Percentiles rank a stretch among this genome's conserved stretches.
Evolutionary conservation across 35 echinoderm and acorn worm species (phyloP).

Genomic region (Amphiura filiformis): DNA sequence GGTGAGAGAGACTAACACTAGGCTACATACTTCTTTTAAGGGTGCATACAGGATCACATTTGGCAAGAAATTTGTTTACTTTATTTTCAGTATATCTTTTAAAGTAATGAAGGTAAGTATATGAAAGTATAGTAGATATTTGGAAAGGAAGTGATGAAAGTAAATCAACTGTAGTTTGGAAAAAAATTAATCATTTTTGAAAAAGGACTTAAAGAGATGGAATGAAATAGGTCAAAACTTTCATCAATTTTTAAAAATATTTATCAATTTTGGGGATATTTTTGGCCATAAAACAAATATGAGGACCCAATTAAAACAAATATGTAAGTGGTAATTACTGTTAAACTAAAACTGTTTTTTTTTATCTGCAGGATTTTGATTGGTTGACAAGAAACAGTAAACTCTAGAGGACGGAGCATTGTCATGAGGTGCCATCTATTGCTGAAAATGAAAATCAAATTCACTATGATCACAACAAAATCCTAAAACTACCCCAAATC

Average conservation of each 20-base stretch:
- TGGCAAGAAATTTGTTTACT: no score
- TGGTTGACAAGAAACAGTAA: constrained; percentile 70
- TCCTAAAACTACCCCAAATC: no score
- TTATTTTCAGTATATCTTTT: neutral
- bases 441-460: no score
- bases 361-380: constrained; percentile 72
- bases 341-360: neutral
- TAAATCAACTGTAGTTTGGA: neutral
- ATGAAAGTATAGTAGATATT: neutral
- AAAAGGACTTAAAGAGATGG: neutral
- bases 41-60: no score
- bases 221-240: neutral
- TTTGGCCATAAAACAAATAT: no score
- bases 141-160: no score
- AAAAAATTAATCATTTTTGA: neutral
- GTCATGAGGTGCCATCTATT: no score
- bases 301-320: neutral
- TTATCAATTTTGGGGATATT: neutral
- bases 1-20: constrained; percentile 14
- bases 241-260: neutral
- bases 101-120: neutral
- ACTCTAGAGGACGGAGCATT: neutral
- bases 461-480: no score
- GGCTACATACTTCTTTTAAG: neutral
- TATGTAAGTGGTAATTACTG: neutral